Evolutionary conservation across 1,140 invertebrate genomes (phyloP), one percentile per base, ranked within the genome.

Genomic region (Colletes gigas): DNA sequence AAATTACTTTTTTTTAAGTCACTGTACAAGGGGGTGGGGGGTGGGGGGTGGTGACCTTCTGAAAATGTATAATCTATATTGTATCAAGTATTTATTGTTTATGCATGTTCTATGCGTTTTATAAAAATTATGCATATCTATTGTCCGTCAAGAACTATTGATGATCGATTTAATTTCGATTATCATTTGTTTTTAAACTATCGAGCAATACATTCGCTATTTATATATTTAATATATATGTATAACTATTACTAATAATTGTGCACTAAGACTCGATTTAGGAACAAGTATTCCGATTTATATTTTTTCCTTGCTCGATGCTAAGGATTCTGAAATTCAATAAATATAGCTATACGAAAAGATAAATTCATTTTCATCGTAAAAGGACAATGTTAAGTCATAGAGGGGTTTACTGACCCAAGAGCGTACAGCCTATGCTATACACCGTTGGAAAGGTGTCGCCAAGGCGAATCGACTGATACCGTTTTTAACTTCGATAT

Each of bases 281-380:
- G 54, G 30, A 63, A 68, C 14, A 39, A 75, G 30, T 78, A 52
- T 71, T 47, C n/a, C 67, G 44, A 73, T 76, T 82, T 75, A 82
- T 84, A 75, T 70, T 47, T 81, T 84, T 74, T 68, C n/a, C 21
- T 84, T 30, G 12, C 30, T 85, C 65, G n/a, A 30, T 50, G 50
- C 19, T 65, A 72, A 76, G 21, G 57, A 72, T 82, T 68, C 50
- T 52, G 15, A 72, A 74, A 75, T 60, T 73, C 44, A 82, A 83
- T 84, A 83, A 70, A 84, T 77, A 66, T 59, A 78, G 57, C 52
- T 67, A 62, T 59, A 69, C 41, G 12, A 19, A 8, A 59, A 55
- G 7, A 12, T 17, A 7, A 41, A 19, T 9, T 41, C 1, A 1
- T 44, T 15, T 19, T 19, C 5, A 6, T 8, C 15, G 19, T 41